These are phyloP conservation scores for Paracanthobrama guichenoti DNA, from an alignment of 2,113 vertebrate genomes.

Conservation along the genomic window DNA sequence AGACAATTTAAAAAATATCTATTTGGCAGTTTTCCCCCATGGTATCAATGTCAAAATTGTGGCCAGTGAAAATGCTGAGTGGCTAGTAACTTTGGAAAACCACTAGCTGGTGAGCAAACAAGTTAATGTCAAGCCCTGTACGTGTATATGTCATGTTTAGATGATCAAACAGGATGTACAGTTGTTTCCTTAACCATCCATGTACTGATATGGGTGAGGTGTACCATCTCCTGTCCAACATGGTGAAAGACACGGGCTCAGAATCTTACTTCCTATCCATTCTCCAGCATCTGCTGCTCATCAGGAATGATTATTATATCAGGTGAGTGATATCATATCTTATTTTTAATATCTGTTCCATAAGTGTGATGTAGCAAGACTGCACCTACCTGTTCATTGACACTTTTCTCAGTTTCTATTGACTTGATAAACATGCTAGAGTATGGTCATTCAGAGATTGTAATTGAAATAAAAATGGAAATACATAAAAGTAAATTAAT, in stretches of 20 bases:
- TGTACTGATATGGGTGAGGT: conserved; percentile 92
- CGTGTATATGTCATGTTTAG: too few relatives aligned
- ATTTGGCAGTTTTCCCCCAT: too few relatives aligned
- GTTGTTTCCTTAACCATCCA: conserved; percentile 75
- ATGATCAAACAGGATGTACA: background rate
- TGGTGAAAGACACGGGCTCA: conserved; percentile 92
- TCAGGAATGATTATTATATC: conserved; percentile 96
- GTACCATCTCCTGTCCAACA: conserved; percentile 93
- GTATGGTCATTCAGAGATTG: background rate
- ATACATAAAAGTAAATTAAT: background rate
- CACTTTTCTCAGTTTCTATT: background rate
- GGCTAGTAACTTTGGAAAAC: too few relatives aligned
- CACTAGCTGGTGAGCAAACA: too few relatives aligned
- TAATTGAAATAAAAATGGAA: background rate
- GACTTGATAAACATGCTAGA: background rate
- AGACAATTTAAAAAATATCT: too few relatives aligned
- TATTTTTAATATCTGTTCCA: background rate
- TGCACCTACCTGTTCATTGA: background rate
- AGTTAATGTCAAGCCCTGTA: too few relatives aligned
- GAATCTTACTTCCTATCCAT: conserved; percentile 92
- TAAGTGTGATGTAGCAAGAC: background rate
- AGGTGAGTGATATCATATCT: conserved; percentile 74
- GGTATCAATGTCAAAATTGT: too few relatives aligned
- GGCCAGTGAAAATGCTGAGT: too few relatives aligned
- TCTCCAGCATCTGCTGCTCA: conserved; percentile 94